These are phyloP conservation scores for Colossoma macropomum DNA, from an alignment of 2,113 vertebrate species.

Conservation along the genomic window DNA sequence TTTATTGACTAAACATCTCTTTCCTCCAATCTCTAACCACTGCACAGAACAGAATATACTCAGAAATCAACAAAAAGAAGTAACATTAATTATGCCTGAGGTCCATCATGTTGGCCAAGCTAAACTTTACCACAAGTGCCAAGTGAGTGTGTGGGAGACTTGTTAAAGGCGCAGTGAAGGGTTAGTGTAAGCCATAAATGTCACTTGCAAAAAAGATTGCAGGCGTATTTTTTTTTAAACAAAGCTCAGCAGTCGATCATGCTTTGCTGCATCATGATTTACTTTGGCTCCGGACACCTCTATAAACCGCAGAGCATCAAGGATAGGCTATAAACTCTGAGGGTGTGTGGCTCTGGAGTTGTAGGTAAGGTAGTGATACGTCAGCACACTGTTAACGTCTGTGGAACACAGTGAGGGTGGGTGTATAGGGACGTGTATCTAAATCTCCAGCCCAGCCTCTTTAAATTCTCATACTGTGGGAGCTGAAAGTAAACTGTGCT, in stretches of 20 bases:
- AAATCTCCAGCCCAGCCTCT: not conserved
- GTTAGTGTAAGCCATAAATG: constrained; percentile 62
- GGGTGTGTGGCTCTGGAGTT: constrained; percentile 55
- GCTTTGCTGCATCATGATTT: constrained; percentile 60
- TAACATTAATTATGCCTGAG: constrained; percentile 8
- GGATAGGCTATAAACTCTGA: constrained; percentile 56
- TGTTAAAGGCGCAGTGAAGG: constrained; percentile 31
- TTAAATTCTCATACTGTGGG: constrained; percentile 1
- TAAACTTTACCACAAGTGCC: constrained; percentile 54
- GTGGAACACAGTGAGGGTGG: not conserved
- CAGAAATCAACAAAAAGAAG: not conserved
- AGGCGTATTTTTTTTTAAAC: constrained; percentile 65
- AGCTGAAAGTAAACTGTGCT: not conserved
- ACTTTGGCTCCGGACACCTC: constrained; percentile 61
- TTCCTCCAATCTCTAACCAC: not conserved
- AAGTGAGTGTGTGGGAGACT: constrained; percentile 21
- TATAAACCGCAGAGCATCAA: constrained; percentile 64
- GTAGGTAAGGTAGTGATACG: constrained; percentile 59
- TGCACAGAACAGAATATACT: constrained; percentile 1
- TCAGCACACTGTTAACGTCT: not conserved
- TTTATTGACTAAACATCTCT: not conserved
- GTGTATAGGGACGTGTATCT: not conserved
- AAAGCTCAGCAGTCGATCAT: constrained; percentile 61
- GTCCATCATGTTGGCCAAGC: constrained; percentile 36
- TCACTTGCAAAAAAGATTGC: constrained; percentile 73